Conservation (phyloP, 2,113 vertebrate species). For the Pelvicachromis taeniatus region DNA sequence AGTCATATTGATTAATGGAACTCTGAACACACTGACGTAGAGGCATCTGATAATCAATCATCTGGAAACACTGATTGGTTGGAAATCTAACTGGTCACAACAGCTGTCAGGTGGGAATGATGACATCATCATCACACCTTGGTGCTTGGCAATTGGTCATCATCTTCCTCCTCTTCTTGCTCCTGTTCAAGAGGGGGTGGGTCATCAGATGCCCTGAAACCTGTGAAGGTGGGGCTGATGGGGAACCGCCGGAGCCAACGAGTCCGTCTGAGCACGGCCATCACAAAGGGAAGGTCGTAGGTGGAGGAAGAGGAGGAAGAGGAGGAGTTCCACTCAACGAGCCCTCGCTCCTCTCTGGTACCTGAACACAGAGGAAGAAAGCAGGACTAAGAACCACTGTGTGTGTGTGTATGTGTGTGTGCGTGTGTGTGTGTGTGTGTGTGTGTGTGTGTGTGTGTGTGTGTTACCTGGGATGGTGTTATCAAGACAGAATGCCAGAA, state of each 20-base stretch:
- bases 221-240: constrained; percentile 86
- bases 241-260: constrained; percentile 79
- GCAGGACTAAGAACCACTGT: not conserved
- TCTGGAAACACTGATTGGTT: not conserved
- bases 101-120: not conserved
- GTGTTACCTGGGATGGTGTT: constrained; percentile 91
- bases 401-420: not conserved
- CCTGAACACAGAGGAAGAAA: constrained; percentile 64
- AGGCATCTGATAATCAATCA: not conserved
- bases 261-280: constrained; percentile 72
- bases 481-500: constrained; percentile 89
- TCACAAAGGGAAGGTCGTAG: constrained; percentile 89
- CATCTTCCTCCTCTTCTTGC: not conserved
- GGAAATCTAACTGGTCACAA: not conserved
- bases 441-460: not conserved
- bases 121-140: constrained; percentile 20
- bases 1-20: not conserved
- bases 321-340: constrained; percentile 81
- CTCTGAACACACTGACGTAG: not conserved
- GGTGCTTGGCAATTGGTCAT: not conserved
- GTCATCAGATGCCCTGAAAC: constrained; percentile 54
- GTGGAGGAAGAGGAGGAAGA: constrained; percentile 66
- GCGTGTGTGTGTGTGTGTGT: not conserved
- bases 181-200: not conserved
- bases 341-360: constrained; percentile 82